Evolutionary conservation across 2,888 invertebrate genomes (phyloP), one percentile per base, ranked within the genome.

Genomic region (Aspidapion aeneum): DNA sequence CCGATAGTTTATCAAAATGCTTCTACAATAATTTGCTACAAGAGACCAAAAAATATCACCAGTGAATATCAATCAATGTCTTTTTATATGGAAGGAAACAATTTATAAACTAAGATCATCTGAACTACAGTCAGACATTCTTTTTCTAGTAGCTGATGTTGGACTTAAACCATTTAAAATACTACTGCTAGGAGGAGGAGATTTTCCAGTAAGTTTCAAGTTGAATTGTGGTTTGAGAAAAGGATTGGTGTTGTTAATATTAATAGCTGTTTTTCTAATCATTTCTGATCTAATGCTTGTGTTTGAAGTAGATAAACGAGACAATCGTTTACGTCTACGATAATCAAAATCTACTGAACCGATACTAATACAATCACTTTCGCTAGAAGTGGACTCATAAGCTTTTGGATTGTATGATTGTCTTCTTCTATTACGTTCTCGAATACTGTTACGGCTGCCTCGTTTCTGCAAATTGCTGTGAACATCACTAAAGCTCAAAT

Each of bases 391-490:
- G 61, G 83, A 82, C 21, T 82, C 82, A 68, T 83, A 83, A 3
- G 82, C 82, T 71, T 82, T 82, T 20, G 85, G 85, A 77, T 86
- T 85, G 71, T 86, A 86, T 67, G 85, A 85, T 67, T 85, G 80
- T 12, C 85, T 77, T 2, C 83, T 75, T 12, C 81, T 74, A 52
- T 85, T 85, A 52, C 85, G 80, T 59, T 85, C 85, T 58, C 83
- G 79, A 49, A 85, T 79, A 55, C 84, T 84, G 57, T 83, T 82
- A 2, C 78, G 77, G 56, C 72, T 73, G 64, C 72, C 73, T 61
- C 70, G 71, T 61, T 74, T 74, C 55, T 76, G 75, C 74, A 73
- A 79, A 75, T 73, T 74, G 54, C 75, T 74, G 2, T 68, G 70
- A 12, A 70, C 68, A 19, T 73, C 74, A 62, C 71, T 74, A 65